Evolutionary conservation across 2,888 invertebrate species (phyloP).

Genomic region (Azorinus chamasolen): DNA sequence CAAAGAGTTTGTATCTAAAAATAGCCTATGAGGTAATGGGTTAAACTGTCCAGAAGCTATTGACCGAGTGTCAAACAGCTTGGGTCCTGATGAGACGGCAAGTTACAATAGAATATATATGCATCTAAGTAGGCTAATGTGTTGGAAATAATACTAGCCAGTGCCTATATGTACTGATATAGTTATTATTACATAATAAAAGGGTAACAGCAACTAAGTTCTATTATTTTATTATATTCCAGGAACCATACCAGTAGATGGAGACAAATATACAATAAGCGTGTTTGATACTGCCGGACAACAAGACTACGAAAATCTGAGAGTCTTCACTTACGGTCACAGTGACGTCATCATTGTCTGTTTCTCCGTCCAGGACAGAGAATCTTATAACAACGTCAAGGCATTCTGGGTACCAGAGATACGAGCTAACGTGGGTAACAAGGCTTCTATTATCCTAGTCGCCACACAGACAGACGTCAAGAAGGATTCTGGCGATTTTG

Average conservation of each 20-base stretch:
- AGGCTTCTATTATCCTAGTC: slow-evolving; percentile 73
- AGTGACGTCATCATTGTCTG: slow-evolving; percentile 77
- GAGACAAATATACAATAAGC: slow-evolving; percentile 73
- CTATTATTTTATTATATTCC: slow-evolving; percentile 45
- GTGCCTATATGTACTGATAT: too few relatives aligned
- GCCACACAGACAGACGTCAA: slow-evolving; percentile 71
- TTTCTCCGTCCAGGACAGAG: slow-evolving; percentile 73
- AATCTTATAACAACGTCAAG: slow-evolving; percentile 70
- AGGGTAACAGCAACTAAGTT: too few relatives aligned
- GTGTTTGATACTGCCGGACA: slow-evolving; percentile 79
- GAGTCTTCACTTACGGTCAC: slow-evolving; percentile 75
- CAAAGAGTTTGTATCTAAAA: too few relatives aligned
- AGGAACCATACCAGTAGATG: slow-evolving; percentile 72
- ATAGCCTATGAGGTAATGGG: too few relatives aligned
- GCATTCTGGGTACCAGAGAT: slow-evolving; percentile 77
- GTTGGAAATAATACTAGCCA: too few relatives aligned
- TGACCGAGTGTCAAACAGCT: too few relatives aligned
- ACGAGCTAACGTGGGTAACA: slow-evolving; percentile 63
- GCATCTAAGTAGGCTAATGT: too few relatives aligned
- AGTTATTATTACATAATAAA: too few relatives aligned
- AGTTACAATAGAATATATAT: too few relatives aligned
- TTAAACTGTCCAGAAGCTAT: too few relatives aligned
- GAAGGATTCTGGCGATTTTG: slow-evolving; percentile 2
- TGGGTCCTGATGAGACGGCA: too few relatives aligned
- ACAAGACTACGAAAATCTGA: slow-evolving; percentile 71